These are phyloP conservation scores for Drosophila bocqueti DNA, from an alignment of 1,140 invertebrate species.

Conservation along the genomic window DNA sequence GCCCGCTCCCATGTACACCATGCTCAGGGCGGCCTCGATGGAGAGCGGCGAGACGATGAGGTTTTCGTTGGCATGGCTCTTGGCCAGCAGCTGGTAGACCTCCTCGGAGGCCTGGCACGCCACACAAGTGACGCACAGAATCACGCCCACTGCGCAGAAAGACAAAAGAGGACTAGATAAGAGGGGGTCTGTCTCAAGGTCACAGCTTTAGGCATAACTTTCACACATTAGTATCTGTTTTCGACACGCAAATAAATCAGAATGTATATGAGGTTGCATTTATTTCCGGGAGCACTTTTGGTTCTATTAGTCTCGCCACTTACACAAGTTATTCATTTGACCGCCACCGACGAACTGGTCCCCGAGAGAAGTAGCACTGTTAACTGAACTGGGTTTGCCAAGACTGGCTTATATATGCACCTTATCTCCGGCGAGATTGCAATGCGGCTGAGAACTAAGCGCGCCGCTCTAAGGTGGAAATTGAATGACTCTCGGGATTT, in stretches of 20 bases:
- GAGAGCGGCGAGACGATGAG: constrained; percentile 76
- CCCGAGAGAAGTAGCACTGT: constrained; percentile 5
- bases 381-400: constrained; percentile 16
- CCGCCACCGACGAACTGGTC: constrained; percentile 11
- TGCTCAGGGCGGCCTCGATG: constrained; percentile 86
- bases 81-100: constrained; percentile 32
- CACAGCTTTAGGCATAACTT: not conserved
- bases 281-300: not conserved
- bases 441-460: constrained; percentile 16
- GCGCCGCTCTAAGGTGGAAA: constrained; percentile 28
- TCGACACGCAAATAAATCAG: not conserved
- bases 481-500: constrained; percentile 25
- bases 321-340: constrained; percentile 39
- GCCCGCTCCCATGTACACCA: constrained; percentile 86
- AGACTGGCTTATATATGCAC: constrained; percentile 27
- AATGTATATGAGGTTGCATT: not conserved
- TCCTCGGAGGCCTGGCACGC: constrained; percentile 20
- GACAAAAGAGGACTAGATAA: not conserved
- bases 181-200: not conserved
- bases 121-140: constrained; percentile 7
- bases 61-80: constrained; percentile 82
- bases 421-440: constrained; percentile 11
- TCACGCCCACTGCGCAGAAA: constrained; percentile 8
- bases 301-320: constrained; percentile 11
- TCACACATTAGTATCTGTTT: not conserved